A percentile compares a stretch with the other conserved stretches of the same genome.
Evolutionary conservation across 92 coral and sea anemone genomes (phyloP).

Genomic region (Palythoa heliodiscus): DNA sequence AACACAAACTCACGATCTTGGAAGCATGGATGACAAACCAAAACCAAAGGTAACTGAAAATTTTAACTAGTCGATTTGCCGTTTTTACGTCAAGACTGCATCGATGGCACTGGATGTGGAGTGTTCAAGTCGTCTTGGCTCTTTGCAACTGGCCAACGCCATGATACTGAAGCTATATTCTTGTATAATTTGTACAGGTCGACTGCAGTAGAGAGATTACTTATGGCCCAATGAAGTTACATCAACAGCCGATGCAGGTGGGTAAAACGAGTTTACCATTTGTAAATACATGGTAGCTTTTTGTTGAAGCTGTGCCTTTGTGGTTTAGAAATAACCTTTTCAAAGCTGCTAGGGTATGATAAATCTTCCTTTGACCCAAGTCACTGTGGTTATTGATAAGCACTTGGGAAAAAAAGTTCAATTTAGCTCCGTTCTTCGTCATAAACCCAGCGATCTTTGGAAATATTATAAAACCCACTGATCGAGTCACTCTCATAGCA

Average conservation of each 20-base stretch:
- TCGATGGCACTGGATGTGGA: not conserved
- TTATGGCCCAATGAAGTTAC: slow-evolving; percentile 97
- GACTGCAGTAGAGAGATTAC: slow-evolving; percentile 81
- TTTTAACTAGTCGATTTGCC: slow-evolving; percentile 27
- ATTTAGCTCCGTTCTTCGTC: slow-evolving; percentile 2
- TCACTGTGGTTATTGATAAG: slow-evolving; percentile 2
- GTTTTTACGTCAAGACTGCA: slow-evolving; percentile 42
- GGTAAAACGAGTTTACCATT: slow-evolving; percentile 44
- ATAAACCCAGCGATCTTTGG: slow-evolving; percentile 26
- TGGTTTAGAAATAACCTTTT: slow-evolving; percentile 40
- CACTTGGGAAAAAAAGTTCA: slow-evolving; percentile 15
- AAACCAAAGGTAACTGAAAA: slow-evolving; percentile 73
- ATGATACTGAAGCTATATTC: slow-evolving; percentile 12
- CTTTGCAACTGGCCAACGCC: slow-evolving; percentile 35
- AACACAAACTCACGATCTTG: slow-evolving; percentile 88
- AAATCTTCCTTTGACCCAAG: not conserved
- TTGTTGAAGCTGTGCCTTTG: slow-evolving; percentile 50
- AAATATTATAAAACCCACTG: not conserved
- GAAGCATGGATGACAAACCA: slow-evolving; percentile 85
- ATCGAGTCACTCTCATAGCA: slow-evolving; percentile 1
- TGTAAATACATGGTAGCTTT: slow-evolving; percentile 56
- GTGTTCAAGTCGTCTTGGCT: not conserved
- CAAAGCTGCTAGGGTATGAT: not conserved
- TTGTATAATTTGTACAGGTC: slow-evolving; percentile 63
- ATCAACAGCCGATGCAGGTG: slow-evolving; percentile 98